phyloP scores from a whole-genome alignment of 1,140 invertebrate genomes.

The Drosophila dunni region DNA sequence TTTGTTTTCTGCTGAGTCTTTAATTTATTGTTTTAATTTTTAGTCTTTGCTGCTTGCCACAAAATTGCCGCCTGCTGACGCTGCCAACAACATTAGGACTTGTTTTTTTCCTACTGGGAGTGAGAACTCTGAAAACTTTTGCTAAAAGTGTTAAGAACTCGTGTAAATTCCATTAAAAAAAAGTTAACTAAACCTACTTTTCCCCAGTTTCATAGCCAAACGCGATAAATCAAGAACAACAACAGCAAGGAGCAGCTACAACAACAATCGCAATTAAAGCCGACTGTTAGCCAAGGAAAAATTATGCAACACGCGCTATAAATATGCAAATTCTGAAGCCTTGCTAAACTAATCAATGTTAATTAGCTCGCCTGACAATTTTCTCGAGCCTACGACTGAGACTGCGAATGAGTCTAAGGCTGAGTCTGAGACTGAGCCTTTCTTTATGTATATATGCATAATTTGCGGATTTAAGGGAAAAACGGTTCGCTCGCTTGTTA shows the following conservation, averaged over 20 bases:
- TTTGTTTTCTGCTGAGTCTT: slow-evolving; percentile 26
- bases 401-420: too few relatives aligned
- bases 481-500: slow-evolving; percentile 13
- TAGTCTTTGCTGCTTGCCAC: slow-evolving; percentile 58
- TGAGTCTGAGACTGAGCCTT: neutral
- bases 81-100: slow-evolving; percentile 14
- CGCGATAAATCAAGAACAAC: slow-evolving; percentile 63
- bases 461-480: slow-evolving; percentile 13
- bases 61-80: slow-evolving; percentile 58
- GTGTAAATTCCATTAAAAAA: slow-evolving; percentile 77
- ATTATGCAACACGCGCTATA: slow-evolving; percentile 73
- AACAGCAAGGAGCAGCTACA: slow-evolving; percentile 17
- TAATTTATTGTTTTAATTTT: slow-evolving; percentile 82
- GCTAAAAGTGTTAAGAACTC: slow-evolving; percentile 75
- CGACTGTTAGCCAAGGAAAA: slow-evolving; percentile 20
- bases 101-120: slow-evolving; percentile 1
- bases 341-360: slow-evolving; percentile 69
- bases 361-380: slow-evolving; percentile 64
- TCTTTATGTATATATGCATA: slow-evolving; percentile 17
- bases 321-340: slow-evolving; percentile 68
- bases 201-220: slow-evolving; percentile 40
- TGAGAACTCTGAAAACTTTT: slow-evolving; percentile 29
- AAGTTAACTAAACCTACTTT: slow-evolving; percentile 16
- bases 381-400: neutral
- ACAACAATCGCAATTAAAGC: slow-evolving; percentile 29